Evolutionary conservation across 2,797 vertebrate genomes (phyloP).

Genomic region (Sitta carolinensis): DNA sequence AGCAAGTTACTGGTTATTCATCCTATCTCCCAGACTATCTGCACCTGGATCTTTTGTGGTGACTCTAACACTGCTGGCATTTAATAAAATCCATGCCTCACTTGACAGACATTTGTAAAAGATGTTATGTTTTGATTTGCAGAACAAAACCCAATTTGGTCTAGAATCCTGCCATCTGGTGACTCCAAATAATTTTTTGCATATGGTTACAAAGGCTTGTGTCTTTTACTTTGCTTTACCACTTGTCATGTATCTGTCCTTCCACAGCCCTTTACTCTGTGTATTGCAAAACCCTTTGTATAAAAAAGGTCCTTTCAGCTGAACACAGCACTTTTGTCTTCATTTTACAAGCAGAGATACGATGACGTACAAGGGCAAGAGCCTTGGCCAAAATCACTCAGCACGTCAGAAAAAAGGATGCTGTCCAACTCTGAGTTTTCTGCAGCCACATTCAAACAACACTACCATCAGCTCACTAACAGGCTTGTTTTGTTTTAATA

Average conservation of each 20-base stretch:
- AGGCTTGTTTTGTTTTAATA: background rate
- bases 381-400: background rate
- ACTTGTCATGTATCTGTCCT: background rate
- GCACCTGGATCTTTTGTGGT: background rate
- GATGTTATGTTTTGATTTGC: background rate
- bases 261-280: background rate
- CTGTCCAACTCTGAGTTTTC: background rate
- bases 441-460: background rate
- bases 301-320: background rate
- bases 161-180: slow-evolving; percentile 43
- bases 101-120: background rate
- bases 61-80: background rate
- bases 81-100: background rate
- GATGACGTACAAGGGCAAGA: background rate
- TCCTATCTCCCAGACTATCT: background rate
- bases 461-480: background rate
- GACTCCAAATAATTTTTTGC: slow-evolving; percentile 21
- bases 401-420: background rate
- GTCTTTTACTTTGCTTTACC: background rate
- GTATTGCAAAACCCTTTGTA: background rate
- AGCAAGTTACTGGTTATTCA: background rate
- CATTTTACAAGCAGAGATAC: background rate
- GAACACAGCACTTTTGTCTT: background rate
- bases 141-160: slow-evolving; percentile 9
- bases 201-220: background rate